Evolutionary conservation across 2,888 invertebrate genomes (phyloP).

Genomic region (Chymomyza fuscimana): DNA sequence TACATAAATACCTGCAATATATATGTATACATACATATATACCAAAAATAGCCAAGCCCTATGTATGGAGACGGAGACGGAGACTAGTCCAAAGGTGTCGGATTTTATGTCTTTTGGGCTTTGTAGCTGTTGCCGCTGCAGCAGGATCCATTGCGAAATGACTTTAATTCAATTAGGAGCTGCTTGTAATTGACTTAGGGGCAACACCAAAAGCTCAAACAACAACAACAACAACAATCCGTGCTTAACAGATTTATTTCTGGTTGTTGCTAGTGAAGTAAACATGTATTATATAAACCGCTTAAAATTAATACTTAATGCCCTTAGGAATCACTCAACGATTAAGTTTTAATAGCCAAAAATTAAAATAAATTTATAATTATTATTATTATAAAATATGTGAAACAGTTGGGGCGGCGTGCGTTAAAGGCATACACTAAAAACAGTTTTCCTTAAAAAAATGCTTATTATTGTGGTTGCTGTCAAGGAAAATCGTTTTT

Average conservation of each 20-base stretch:
- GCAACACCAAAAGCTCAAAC: conserved; percentile 1
- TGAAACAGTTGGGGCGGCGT: too few species aligned
- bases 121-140: conserved; percentile 21
- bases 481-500: too few species aligned
- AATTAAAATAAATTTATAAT: conserved; percentile 12
- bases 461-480: too few species aligned
- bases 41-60: conserved; percentile 50
- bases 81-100: conserved; percentile 50
- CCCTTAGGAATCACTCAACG: conserved; percentile 22
- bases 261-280: conserved; percentile 19
- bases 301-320: conserved; percentile 57
- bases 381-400: not conserved
- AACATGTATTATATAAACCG: conserved; percentile 43
- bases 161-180: conserved; percentile 68
- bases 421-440: too few species aligned
- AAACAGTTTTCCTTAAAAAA: too few species aligned
- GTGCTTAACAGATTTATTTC: conserved; percentile 61
- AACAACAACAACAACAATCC: not conserved
- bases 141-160: conserved; percentile 50
- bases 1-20: conserved; percentile 16
- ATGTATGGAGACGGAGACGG: too few species aligned
- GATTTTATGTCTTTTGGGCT: conserved; percentile 52
- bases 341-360: conserved; percentile 7
- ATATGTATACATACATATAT: conserved; percentile 51
- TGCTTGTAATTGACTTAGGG: conserved; percentile 55